Base-by-base conservation (phyloP, 2,888 invertebrate genomes). In the Diploptera punctata region DNA sequence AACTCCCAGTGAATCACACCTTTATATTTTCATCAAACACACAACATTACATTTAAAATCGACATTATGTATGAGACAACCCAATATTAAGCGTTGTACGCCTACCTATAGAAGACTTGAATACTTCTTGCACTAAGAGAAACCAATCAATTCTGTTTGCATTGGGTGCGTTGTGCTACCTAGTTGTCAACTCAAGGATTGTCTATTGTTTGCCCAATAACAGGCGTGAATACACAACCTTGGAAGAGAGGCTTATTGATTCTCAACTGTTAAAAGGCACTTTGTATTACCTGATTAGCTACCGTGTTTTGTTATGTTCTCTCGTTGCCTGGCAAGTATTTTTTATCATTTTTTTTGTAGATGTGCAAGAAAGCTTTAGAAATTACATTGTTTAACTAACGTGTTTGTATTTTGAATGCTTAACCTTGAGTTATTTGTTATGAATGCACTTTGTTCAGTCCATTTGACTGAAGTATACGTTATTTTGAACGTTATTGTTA, bases 101-200 rank as follows among this genome's bases (percentile, higher is more conserved):
- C n/a, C n/a, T n/a, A n/a, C 33, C 5, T 10, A 33, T 5, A 10
- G 33, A 33, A 7, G n/a, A 57, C 57, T 57, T 57, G 9, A 1
- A 7, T 57, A 24, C 26, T 29, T 57, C 3, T n/a, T 57, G 57
- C 57, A 3, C 21, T 29, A 29, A 57, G 29, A 7, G 26, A 3
- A 29, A n/a, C 57, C 57, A 65, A 65, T 65, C 65, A 65, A 65
- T 65, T 44, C n/a, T 65, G 65, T 65, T 65, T 65, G 65, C 47
- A 7, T 16, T 65, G 65, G 65, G 65, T 65, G 65, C 29, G 65
- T 26, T 47, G 29, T 44, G 26, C 54, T 26, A n/a, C 26, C n/a
- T 29, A 29, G 26, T 19, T 65, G 65, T 65, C 65, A 65, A 44
- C 65, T 65, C 65, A 65, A 47, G 65, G 65, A 43, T 65, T 13